Evolutionary conservation across 1,140 invertebrate genomes (phyloP), one percentile per base, ranked within the genome.

Genomic region (Drosophila parvula): DNA sequence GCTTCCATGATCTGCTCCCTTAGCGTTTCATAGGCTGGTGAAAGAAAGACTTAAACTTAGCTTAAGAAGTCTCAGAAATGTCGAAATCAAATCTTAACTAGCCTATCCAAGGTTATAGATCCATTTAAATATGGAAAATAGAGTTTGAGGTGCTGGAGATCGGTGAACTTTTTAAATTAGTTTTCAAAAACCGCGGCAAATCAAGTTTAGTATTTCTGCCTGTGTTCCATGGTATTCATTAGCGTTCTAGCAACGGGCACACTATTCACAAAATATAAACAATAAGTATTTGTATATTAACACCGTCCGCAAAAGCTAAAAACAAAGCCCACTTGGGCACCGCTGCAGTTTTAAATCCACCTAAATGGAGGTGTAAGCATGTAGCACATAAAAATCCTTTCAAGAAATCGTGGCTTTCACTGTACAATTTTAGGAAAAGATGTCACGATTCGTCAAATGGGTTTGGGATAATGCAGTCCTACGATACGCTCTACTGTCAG

Each of bases 1-100:
- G 90, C 77, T n/a, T 90, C 88, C 75, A 91, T 89, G 12, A 91
- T 90, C 16, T 86, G 85, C 28, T 91, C 84, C 7, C 90, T 64
- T 1, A 91, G 41, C 0, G 90, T 86, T 45, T 89, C 84, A 64
- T 91, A 91, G 11, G 90, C 90, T 89, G 44, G 4, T 22, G 6
- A 12, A 60, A 28, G 7, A 5, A 16, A 56, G 1, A 36, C 8
- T 34, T 36, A 4, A 32, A 32, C 1, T 30, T 11, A 18, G 7
- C 8, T 51, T 34, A 12, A 32, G 34, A 11, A 12, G 11, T 34
- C n/a, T 51, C 1, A 7, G 10, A 32, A n/a, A n/a, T n/a, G n/a
- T n/a, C n/a, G n/a, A n/a, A 32, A 22, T 22, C 22, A 22, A 22
- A 22, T 22, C 22, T 22, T 22, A 22, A 3, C 22, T 22, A 2